Conservation (phyloP, 2,113 vertebrate species). For the Ageneiosus marmoratus region DNA sequence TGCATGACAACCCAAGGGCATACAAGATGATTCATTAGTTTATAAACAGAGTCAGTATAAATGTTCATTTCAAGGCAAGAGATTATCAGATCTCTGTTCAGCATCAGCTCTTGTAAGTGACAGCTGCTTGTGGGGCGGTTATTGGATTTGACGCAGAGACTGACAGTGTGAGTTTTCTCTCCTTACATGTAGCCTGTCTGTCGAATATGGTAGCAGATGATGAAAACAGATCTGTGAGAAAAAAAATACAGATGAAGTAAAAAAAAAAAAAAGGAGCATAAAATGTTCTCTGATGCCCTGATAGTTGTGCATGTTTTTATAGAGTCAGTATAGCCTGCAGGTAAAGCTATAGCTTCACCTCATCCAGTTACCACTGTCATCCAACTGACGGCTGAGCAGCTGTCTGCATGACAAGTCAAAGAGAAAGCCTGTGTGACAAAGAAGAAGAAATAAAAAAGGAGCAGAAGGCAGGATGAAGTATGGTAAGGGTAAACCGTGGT, state of each 20-base stretch:
- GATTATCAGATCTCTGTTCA: conserved; percentile 1
- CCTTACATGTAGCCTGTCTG: neutral
- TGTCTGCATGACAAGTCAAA: neutral
- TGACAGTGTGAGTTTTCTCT: conserved; percentile 20
- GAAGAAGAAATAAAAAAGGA: neutral
- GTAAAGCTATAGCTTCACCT: conserved; percentile 27
- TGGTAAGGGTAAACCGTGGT: neutral
- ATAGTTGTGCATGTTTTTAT: neutral
- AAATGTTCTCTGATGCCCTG: conserved; percentile 5
- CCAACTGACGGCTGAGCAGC: conserved; percentile 26
- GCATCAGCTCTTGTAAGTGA: conserved; percentile 24
- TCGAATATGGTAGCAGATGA: conserved; percentile 7
- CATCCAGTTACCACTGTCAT: conserved; percentile 35
- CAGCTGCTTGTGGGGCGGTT: conserved; percentile 16
- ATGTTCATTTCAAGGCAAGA: neutral
- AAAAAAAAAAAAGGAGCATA: neutral
- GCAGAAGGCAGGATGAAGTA: neutral
- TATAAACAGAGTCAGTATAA: neutral
- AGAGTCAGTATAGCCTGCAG: conserved; percentile 27
- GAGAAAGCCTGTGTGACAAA: neutral
- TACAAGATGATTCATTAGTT: neutral
- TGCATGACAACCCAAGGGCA: neutral
- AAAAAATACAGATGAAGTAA: neutral
- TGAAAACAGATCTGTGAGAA: neutral
- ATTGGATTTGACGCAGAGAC: conserved; percentile 12